Evolutionary conservation across 2,888 invertebrate species (phyloP), one percentile per base, ranked within the genome.

Genomic region (Xiphydria camelus): DNA sequence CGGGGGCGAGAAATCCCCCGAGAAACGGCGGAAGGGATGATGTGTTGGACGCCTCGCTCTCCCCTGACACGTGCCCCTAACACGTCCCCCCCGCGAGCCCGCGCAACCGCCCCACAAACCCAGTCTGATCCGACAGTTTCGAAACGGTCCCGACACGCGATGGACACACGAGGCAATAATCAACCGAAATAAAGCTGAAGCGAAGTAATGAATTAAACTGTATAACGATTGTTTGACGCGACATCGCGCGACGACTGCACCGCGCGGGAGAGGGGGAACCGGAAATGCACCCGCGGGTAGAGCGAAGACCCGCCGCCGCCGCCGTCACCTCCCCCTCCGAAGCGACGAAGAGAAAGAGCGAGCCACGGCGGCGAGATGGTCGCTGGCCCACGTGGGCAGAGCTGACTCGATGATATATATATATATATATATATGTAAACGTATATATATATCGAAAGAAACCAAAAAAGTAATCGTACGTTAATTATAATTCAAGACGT

Each of bases 181-280:
- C 35, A 34, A 32, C 45, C 29, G 43, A 49, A 49, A 41, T 51
- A 51, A 34, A 41, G 33, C 7, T 12, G n/a, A 26, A 26, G 34
- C 10, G 23, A 41, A 41, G 33, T 34, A 41, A 41, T 17, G 33
- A n/a, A 33, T 22, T 41, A 32, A 23, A 22, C 22, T 33, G 14
- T 34, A 34, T 35, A 41, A 41, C 23, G 23, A 14, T 22, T 29
- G 15, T 29, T 29, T 14, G 15, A 29, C 29, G 29, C 29, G 29
- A 29, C 29, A 29, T 29, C 12, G 61, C 67, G 69, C 57, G 53
- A 76, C 73, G 69, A 33, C 73, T 73, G 75, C 75, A 75, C 23
- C 23, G 23, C 23, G 7, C 23, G 23, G 23, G n/a, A n/a, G 23
- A 7, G 23, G n/a, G n/a, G n/a, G n/a, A n/a, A n/a, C n/a, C n/a